Base-by-base conservation (phyloP, 2,113 vertebrate species). In the Brachypteracias leptosomus region DNA sequence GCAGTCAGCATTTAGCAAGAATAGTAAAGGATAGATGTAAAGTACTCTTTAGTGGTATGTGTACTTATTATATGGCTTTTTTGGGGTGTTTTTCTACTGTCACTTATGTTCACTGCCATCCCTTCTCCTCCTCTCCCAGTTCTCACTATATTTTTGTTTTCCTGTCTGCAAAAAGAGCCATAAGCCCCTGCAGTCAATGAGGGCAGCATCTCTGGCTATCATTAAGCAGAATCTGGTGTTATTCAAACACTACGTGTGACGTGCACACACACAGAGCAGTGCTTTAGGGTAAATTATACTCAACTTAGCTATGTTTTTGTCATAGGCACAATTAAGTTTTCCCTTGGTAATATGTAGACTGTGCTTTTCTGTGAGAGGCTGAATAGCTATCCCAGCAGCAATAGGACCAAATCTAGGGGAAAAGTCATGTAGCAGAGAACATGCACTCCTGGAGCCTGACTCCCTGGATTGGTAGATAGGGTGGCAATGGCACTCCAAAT, bases 321-420 rank as follows among this genome's bases (percentile, higher is more conserved):
- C 79, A 68, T 20, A 68, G 52, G 20, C 36, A 84, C 83, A 81
- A 90, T 82, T 75, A 76, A 76, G 40, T 51, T 93, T 93, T 96
- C 65, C 90, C 76, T 84, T 93, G 88, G 68, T 77, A 85, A 88
- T 86, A 81, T 19, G 25, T 61, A 78, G 59, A 26, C 52, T 63
- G 40, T 70, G 55, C 13, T 82, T 88, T 92, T 86, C 75, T 86
- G 46, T 33, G 47, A 90, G 55, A 90, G 77, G 59, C 38, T 7
- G 11, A 70, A 83, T 62, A 63, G 18, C 59, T 91, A 63, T 86
- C 59, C 68, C 72, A 86, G 82, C 52, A 74, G 68, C 44, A 88
- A 25, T 1, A 88, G 85, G 63, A 93, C 47, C 18, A 74, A 85
- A 84, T 81, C 65, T 79, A 93, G 88, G 78, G 65, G 40, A 90